Conservation (phyloP, 53 echinoderm and acorn worm genomes). For the Holothuria scabra region DNA sequence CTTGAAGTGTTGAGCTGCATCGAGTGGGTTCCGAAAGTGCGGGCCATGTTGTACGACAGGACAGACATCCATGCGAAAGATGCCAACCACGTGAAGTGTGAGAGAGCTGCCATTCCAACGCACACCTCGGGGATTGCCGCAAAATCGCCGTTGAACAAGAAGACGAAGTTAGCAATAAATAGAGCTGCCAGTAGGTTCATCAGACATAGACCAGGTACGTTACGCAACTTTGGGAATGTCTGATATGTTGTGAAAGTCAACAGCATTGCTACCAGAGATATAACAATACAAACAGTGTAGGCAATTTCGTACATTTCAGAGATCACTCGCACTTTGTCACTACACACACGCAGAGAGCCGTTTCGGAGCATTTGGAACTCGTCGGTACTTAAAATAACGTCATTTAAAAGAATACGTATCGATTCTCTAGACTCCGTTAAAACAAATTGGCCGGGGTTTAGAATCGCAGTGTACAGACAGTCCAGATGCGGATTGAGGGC, state of each 20-base stretch:
- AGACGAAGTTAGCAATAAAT: slow-evolving; percentile 62
- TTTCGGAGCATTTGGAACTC: slow-evolving; percentile 53
- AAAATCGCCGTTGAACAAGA: slow-evolving; percentile 49
- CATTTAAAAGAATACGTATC: slow-evolving; percentile 9
- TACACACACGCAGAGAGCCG: slow-evolving; percentile 48
- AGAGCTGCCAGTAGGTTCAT: slow-evolving; percentile 74
- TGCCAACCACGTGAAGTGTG: slow-evolving; percentile 61
- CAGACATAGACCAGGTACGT: slow-evolving; percentile 67
- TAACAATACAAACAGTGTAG: slow-evolving; percentile 42
- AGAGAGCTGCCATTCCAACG: slow-evolving; percentile 38
- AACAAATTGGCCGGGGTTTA: slow-evolving; percentile 17
- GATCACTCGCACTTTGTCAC: not conserved
- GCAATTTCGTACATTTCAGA: slow-evolving; percentile 22
- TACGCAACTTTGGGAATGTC: slow-evolving; percentile 63
- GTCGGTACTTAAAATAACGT: not conserved
- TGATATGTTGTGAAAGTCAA: slow-evolving; percentile 66
- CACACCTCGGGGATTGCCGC: slow-evolving; percentile 22
- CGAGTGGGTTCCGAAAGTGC: slow-evolving; percentile 52
- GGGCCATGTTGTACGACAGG: slow-evolving; percentile 65
- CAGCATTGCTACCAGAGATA: slow-evolving; percentile 60
- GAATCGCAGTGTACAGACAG: not conserved
- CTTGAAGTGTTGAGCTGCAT: slow-evolving; percentile 2
- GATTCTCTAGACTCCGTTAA: not conserved
- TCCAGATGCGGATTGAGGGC: not conserved
- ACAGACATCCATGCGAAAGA: slow-evolving; percentile 64